Evolutionary conservation across 2,797 vertebrate genomes (phyloP), one percentile per base, ranked within the genome.

Genomic region (Poeciliopsis presidionis): DNA sequence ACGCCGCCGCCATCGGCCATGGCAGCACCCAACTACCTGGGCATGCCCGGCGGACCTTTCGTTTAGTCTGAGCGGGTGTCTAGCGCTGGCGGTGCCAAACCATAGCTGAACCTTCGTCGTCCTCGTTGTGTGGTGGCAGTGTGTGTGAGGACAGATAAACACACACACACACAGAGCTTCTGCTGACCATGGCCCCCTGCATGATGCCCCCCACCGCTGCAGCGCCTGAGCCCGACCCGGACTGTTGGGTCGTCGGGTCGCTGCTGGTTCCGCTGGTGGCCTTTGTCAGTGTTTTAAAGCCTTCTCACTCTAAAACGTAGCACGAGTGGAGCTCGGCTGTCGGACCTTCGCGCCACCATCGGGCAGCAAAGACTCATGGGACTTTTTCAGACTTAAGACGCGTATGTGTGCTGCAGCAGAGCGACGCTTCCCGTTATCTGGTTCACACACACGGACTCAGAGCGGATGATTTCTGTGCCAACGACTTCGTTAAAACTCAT

Each of bases 21-120:
- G 83, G 86, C 88, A 65, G 85, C 88, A 76, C 90, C 90, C 86
- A 91, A 84, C 90, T 95, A 94, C 84, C 85, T 95, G 93, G 90
- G 92, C 80, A 93, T 95, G 94, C 92, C 94, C 33, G 87, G 93
- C 6, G 94, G 94, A 77, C 90, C 95, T 75, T 96, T 95, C 87
- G 83, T 96, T 85, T 96, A 91, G 91, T 57, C 59, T 78, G n/a
- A 55, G 83, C 78, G 76, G 74, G 33, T 33, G 47, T 86, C 82
- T 81, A 77, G 89, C 87, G 87, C 87, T 87, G 86, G 86, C 86
- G 81, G 83, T 90, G 90, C 90, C 89, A 92, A 91, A 88, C 77
- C 11, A 53, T 88, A 88, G 84, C 82, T 73, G 53, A 77, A 46
- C 73, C 83, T 76, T 85, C 76, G 81, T 74, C 74, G 57, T 89